Evolutionary conservation across 2,888 invertebrate species (phyloP).

Genomic region (Drosophila eohydei): DNA sequence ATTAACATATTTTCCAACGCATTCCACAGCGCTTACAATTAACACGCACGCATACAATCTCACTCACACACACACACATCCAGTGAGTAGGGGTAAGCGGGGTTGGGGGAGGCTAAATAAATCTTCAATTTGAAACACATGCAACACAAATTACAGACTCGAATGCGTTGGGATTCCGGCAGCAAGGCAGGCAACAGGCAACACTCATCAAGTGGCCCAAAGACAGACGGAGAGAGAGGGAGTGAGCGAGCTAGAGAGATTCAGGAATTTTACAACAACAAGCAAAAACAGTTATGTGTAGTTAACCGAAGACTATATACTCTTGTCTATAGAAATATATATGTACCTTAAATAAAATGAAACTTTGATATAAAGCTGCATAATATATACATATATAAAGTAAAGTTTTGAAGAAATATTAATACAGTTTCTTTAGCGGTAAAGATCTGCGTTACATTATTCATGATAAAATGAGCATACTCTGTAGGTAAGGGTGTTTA

Average conservation of each 20-base stretch:
- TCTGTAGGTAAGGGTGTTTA: not conserved
- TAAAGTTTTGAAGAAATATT: not conserved
- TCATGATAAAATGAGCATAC: not conserved
- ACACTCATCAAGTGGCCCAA: slow-evolving; percentile 67
- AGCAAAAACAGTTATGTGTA: slow-evolving; percentile 12
- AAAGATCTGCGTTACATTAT: not conserved
- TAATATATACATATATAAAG: not conserved
- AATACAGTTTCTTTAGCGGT: not conserved
- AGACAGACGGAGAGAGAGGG: slow-evolving; percentile 23
- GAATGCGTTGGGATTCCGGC: slow-evolving; percentile 62
- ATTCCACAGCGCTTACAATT: slow-evolving; percentile 81
- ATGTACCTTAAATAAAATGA: not conserved
- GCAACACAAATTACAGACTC: slow-evolving; percentile 80
- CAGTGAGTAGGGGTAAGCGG: not conserved
- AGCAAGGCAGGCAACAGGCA: slow-evolving; percentile 32
- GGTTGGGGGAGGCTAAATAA: slow-evolving; percentile 58
- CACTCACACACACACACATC: slow-evolving; percentile 11
- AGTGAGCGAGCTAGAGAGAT: slow-evolving; percentile 2
- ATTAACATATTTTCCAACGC: slow-evolving; percentile 82
- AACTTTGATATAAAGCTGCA: not conserved
- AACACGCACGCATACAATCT: slow-evolving; percentile 70
- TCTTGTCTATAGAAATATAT: slow-evolving; percentile 1
- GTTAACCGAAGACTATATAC: slow-evolving; percentile 7
- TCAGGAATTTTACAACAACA: slow-evolving; percentile 64
- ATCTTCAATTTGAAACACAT: slow-evolving; percentile 81